A percentile compares a stretch with the other conserved stretches of the same genome.
Evolutionary conservation across 2,113 vertebrate species (phyloP).

Genomic region (Melospiza georgiana): DNA sequence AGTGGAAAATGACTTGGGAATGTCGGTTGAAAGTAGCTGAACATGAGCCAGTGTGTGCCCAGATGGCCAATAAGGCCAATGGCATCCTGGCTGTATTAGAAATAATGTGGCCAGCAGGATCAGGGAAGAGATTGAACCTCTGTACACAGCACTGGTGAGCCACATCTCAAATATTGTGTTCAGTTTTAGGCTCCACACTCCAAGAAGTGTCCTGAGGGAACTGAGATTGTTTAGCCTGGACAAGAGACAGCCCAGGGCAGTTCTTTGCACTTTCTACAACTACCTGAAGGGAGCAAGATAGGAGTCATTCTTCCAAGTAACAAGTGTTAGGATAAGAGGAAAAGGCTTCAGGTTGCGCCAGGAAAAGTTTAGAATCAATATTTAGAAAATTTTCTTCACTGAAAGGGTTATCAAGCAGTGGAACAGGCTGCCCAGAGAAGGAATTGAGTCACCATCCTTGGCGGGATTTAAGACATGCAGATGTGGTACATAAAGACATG

Average conservation of each 20-base stretch:
- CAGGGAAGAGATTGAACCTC: not conserved
- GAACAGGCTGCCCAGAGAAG: not conserved
- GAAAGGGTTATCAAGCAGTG: not conserved
- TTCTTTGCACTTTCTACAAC: not conserved
- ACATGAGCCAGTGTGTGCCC: not conserved
- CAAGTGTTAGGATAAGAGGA: not conserved
- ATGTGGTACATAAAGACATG: not conserved
- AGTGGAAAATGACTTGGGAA: not conserved
- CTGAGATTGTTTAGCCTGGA: not conserved
- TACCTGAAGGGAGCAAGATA: not conserved
- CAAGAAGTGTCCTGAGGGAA: not conserved
- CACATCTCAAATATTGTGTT: fast-evolving
- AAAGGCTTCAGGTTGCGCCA: not conserved
- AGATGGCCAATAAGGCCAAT: not conserved
- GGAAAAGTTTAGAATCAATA: not conserved
- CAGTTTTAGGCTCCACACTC: not conserved
- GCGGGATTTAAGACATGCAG: not conserved
- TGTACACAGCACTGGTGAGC: not conserved
- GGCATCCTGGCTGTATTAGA: not conserved
- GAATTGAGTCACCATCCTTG: not conserved
- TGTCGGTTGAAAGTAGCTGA: not conserved
- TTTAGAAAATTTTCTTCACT: not conserved
- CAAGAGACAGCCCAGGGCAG: not conserved
- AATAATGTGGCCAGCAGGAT: not conserved
- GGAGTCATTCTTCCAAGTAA: not conserved